phyloP scores from a whole-genome alignment of 2,888 invertebrate genomes.

The Aspidiotus destructor region DNA sequence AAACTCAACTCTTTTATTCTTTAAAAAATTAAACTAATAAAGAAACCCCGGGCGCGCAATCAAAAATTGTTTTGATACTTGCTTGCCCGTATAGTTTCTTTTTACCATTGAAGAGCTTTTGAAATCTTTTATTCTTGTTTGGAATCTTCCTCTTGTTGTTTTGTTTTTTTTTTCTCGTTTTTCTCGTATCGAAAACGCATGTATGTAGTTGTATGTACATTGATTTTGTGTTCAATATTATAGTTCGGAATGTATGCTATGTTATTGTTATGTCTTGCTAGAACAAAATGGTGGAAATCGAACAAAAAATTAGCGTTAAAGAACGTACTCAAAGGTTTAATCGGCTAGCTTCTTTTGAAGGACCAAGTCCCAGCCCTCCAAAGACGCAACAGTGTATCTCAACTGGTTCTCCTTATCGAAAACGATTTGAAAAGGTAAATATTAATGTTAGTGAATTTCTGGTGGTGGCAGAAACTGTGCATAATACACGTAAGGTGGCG shows the following conservation, averaged over 20 bases:
- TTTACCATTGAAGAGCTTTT: background rate
- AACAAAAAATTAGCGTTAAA: slow-evolving; percentile 63
- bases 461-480: background rate
- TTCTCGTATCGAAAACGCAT: too few relatives aligned
- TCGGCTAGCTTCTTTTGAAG: slow-evolving; percentile 70
- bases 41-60: background rate
- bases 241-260: too few relatives aligned
- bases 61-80: background rate
- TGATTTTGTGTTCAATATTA: too few relatives aligned
- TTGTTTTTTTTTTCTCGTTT: too few relatives aligned
- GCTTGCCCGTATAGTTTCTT: background rate
- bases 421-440: slow-evolving; percentile 36
- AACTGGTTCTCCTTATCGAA: slow-evolving; percentile 28
- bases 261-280: slow-evolving; percentile 11
- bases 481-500: too few relatives aligned
- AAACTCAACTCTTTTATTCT: background rate
- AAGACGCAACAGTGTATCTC: slow-evolving; percentile 19
- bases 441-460: slow-evolving; percentile 7
- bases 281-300: slow-evolving; percentile 34
- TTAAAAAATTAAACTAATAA: background rate
- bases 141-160: too few relatives aligned
- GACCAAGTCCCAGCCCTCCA: slow-evolving; percentile 42
- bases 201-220: too few relatives aligned
- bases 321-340: slow-evolving; percentile 89
- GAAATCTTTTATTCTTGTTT: too few relatives aligned